Conservation (phyloP, 2,113 vertebrate species). For the Butorides virescens region DNA sequence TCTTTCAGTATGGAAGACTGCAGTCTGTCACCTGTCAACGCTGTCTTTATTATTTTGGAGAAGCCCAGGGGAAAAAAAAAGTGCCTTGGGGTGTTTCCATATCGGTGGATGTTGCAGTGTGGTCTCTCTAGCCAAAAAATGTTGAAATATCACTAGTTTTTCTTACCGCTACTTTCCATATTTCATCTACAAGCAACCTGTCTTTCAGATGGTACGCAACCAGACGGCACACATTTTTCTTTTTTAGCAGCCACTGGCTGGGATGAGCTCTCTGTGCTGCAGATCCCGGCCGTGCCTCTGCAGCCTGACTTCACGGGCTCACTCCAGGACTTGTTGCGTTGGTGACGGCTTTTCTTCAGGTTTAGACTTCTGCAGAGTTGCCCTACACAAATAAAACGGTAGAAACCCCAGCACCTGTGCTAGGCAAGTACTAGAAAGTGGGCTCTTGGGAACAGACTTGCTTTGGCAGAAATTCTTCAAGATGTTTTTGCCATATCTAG, state of each 20-base stretch:
- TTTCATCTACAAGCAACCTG: background rate
- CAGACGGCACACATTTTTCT: fast-evolving
- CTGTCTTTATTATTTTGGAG: conserved; percentile 48
- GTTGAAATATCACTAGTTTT: background rate
- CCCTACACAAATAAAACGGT: background rate
- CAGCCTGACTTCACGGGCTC: background rate
- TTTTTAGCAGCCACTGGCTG: background rate
- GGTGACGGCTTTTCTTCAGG: background rate
- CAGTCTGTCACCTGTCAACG: conserved; percentile 45
- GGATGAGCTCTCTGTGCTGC: background rate
- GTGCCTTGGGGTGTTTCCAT: conserved; percentile 11
- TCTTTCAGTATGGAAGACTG: background rate
- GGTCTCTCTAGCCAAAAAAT: background rate
- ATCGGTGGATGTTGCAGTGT: background rate
- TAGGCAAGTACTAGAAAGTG: background rate
- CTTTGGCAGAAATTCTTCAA: background rate
- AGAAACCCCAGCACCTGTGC: background rate
- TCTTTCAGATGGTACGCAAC: background rate
- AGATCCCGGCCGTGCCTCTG: background rate
- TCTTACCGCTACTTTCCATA: background rate
- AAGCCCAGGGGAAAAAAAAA: background rate
- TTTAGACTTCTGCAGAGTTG: background rate
- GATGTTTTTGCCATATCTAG: background rate
- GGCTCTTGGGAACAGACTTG: background rate
- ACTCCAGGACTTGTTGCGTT: background rate